Conservation (phyloP, 1,140 invertebrate species). For the Drosophila seguyi region DNA sequence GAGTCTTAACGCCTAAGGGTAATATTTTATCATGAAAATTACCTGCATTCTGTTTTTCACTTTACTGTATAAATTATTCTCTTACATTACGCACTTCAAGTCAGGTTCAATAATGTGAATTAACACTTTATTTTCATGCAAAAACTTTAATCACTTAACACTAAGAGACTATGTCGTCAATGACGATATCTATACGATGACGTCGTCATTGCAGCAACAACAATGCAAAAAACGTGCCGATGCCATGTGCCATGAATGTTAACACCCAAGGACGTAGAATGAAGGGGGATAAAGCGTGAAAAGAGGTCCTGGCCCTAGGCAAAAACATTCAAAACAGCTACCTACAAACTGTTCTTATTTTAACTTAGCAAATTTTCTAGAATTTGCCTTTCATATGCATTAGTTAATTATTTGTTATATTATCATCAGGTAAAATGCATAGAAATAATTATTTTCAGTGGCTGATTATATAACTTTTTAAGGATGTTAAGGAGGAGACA, state of each 20-base stretch:
- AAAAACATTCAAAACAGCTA: conserved; percentile 6
- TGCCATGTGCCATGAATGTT: conserved; percentile 57
- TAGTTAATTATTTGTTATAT: no score
- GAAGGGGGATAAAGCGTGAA: neutral
- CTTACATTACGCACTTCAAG: neutral
- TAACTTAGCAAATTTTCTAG: neutral
- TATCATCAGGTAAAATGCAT: no score
- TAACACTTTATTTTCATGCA: conserved; percentile 60
- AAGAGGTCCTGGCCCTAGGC: neutral
- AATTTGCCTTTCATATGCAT: no score
- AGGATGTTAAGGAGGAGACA: no score
- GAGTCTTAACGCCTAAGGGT: neutral
- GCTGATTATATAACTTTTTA: no score
- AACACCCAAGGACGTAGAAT: conserved; percentile 18
- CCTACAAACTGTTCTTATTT: neutral
- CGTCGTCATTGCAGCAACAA: conserved; percentile 23
- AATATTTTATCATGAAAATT: neutral
- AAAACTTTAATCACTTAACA: conserved; percentile 41
- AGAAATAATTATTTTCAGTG: no score
- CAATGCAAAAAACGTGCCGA: conserved; percentile 52
- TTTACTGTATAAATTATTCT: neutral
- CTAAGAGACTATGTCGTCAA: conserved; percentile 4
- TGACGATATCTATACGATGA: conserved; percentile 28
- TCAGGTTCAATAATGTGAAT: conserved; percentile 12
- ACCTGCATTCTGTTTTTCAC: neutral